Evolutionary conservation across 2,797 vertebrate genomes (phyloP).

Genomic region (Labeo calbasu): DNA sequence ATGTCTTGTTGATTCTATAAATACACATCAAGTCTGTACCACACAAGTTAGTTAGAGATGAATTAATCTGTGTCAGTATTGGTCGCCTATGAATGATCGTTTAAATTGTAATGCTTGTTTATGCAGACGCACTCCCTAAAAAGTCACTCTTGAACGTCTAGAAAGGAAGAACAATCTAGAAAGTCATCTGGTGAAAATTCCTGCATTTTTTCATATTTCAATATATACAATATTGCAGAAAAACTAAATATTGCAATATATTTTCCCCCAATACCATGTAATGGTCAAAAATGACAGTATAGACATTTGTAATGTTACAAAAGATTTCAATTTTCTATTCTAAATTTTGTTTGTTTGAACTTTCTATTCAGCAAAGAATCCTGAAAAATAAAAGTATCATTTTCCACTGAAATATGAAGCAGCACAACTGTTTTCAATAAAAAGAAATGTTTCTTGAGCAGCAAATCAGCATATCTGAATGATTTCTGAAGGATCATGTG

Average conservation of each 20-base stretch:
- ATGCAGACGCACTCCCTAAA: background rate
- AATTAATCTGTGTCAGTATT: conserved; percentile 12
- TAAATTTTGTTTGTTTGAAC: background rate
- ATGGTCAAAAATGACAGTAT: no score
- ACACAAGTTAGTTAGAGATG: conserved; percentile 47
- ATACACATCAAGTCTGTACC: conserved; percentile 45
- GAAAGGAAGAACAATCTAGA: no score
- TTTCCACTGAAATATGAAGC: no score
- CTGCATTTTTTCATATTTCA: background rate
- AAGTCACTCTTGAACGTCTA: background rate
- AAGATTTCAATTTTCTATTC: background rate
- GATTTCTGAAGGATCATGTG: no score
- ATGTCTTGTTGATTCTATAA: conserved; percentile 56
- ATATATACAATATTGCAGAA: background rate
- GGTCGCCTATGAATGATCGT: conserved; percentile 1
- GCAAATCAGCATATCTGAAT: no score
- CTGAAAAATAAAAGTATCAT: background rate
- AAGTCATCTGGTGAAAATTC: background rate
- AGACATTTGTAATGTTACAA: background rate
- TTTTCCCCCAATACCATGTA: no score
- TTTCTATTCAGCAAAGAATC: background rate
- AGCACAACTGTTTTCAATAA: background rate
- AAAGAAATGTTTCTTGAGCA: no score
- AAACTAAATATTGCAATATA: background rate
- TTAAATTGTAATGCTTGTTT: background rate